Base-by-base conservation (phyloP, 1,140 invertebrate species). In the Tribolium castaneum region DNA sequence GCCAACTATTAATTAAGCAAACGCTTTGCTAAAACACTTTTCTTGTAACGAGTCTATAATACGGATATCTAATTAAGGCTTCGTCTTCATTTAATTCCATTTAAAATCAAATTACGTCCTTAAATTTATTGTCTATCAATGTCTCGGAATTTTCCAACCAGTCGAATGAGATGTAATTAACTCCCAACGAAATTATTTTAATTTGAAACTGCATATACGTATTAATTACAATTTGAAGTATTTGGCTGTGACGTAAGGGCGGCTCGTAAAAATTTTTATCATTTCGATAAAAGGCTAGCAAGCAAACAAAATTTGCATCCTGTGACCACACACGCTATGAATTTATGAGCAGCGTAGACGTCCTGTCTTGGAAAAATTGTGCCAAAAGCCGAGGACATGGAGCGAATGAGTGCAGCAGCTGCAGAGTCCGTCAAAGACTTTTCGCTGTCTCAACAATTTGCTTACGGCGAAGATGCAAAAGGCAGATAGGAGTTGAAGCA, bases 371-470 rank as follows among this genome's bases (percentile, higher is more conserved):
- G n/a, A 34, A 35, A 66, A 66, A 30, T 35, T 12, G n/a, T 34
- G 30, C 34, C 34, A 66, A 66, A 66, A 66, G 45, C 25, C 34
- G 30, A 30, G 9, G 30, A 12, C 34, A 35, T 10, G 9, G 30
- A 35, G 25, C 59, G 59, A 66, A 66, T 66, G 59, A 66, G 30
- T 66, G 59, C 59, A 66, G 59, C 59, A 66, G 59, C 59, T 66
- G 59, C 30, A 66, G 59, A 39, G 0, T 6, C 14, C 59, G 7
- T 25, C 25, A 35, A 14, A 34, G 59, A 66, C 30, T 66, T 66
- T 66, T 66, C 30, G 30, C 59, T 66, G 59, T 66, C 59, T 66
- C 59, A 66, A 66, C 59, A 66, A 66, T 66, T 66, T 66, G 59
- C 59, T 66, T 66, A 66, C 25, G 25, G 59, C 59, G 25, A 66